phyloP scores from a whole-genome alignment of 1,140 invertebrate species.

The Stenopsyche tienmushanensis region DNA sequence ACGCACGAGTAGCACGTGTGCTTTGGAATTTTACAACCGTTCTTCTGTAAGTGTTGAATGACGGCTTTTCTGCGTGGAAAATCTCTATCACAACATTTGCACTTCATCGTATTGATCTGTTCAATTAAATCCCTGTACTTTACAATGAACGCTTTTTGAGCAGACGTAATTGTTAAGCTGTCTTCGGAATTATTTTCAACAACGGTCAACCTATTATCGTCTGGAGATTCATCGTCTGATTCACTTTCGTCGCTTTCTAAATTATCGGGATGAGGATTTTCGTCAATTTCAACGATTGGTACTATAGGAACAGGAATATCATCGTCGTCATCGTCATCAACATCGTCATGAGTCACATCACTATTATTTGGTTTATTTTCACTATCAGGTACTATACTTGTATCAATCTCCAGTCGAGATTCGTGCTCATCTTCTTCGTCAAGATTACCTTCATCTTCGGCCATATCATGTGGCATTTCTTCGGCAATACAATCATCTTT shows the following conservation, averaged over 20 bases:
- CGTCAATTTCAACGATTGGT: constrained; percentile 53
- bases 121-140: constrained; percentile 54
- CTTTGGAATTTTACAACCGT: constrained; percentile 54
- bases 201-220: constrained; percentile 43
- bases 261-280: constrained; percentile 48
- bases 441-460: constrained; percentile 41
- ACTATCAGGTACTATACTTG: constrained; percentile 17
- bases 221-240: constrained; percentile 45
- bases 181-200: constrained; percentile 22
- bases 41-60: constrained; percentile 56
- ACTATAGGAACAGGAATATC: constrained; percentile 47
- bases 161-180: constrained; percentile 46
- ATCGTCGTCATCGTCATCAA: constrained; percentile 43
- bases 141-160: constrained; percentile 52
- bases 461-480: constrained; percentile 37
- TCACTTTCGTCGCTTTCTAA: constrained; percentile 45
- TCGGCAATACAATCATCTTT: constrained; percentile 21
- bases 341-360: constrained; percentile 34
- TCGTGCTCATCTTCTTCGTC: constrained; percentile 30
- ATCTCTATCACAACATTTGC: constrained; percentile 52
- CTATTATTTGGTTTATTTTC: constrained; percentile 37
- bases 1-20: constrained; percentile 62
- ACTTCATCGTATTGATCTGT: constrained; percentile 55
- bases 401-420: not conserved
- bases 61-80: constrained; percentile 54